Percentiles rank a stretch among this genome's conserved stretches.
Conservation (phyloP, 2,797 vertebrate genomes). For the Naso thynnoides region DNA sequence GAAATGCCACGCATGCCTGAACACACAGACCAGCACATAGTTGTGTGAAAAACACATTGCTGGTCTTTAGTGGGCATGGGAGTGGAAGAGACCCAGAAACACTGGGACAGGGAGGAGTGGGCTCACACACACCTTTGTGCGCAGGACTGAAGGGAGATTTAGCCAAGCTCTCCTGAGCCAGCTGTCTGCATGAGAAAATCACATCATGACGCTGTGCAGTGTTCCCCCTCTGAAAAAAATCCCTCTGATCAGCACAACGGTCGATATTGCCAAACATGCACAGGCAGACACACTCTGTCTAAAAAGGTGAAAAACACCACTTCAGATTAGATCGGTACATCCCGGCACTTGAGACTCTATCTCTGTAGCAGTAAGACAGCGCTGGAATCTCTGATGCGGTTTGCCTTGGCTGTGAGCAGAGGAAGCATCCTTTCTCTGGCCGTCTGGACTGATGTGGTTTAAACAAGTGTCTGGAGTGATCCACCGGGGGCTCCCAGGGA, state of each 20-base stretch:
- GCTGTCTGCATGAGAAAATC: conserved; percentile 71
- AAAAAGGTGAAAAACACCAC: conserved; percentile 55
- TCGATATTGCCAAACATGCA: conserved; percentile 24
- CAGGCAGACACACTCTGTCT: conserved; percentile 24
- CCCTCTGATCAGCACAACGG: conserved; percentile 53
- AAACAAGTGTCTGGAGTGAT: conserved; percentile 81
- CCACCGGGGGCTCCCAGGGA: conserved; percentile 69
- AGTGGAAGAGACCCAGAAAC: conserved; percentile 78
- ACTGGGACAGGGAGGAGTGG: conserved; percentile 60
- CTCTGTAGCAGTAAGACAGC: conserved; percentile 41
- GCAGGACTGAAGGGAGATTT: conserved; percentile 63
- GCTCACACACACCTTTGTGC: conserved; percentile 73
- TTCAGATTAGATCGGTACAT: conserved; percentile 58
- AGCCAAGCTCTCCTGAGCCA: conserved; percentile 65
- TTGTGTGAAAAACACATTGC: conserved; percentile 83
- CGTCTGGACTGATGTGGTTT: conserved; percentile 79
- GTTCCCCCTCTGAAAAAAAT: conserved; percentile 35
- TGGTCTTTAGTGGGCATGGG: conserved; percentile 79
- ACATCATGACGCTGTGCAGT: conserved; percentile 40
- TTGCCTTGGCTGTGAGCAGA: conserved; percentile 67
- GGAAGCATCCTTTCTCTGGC: conserved; percentile 75
- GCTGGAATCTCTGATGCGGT: conserved; percentile 65
- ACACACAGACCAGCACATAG: conserved; percentile 84
- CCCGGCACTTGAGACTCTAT: conserved; percentile 46
- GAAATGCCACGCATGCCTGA: conserved; percentile 87